Evolutionary conservation across 1,140 invertebrate genomes (phyloP).

Genomic region (Trichoplusia ni): DNA sequence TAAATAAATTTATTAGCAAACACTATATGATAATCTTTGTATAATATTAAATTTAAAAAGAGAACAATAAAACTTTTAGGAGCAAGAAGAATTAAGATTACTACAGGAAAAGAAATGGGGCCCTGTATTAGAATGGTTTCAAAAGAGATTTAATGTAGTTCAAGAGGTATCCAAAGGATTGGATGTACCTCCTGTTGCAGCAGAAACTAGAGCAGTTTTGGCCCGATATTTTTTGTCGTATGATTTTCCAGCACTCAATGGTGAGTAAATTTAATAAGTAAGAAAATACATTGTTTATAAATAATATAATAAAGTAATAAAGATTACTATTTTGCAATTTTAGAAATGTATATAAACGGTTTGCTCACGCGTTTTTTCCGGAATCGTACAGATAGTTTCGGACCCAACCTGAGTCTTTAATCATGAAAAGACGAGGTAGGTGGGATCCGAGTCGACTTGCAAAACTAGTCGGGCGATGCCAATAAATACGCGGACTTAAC

Average conservation of each 20-base stretch:
- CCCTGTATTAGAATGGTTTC: constrained; percentile 94
- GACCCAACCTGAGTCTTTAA: no score
- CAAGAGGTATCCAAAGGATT: constrained; percentile 88
- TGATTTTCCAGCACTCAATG: constrained; percentile 89
- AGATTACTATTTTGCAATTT: no score
- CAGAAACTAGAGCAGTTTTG: constrained; percentile 86
- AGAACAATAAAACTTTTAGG: constrained; percentile 76
- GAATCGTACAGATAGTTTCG: no score
- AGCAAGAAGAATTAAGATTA: constrained; percentile 87
- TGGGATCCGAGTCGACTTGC: no score
- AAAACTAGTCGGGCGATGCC: no score
- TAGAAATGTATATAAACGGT: no score
- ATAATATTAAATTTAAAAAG: not conserved
- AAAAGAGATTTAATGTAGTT: constrained; percentile 88
- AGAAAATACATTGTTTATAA: no score
- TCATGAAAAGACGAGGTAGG: no score
- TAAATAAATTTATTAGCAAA: constrained; percentile 73
- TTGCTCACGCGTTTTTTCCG: no score
- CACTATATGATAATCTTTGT: not conserved
- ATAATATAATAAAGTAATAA: no score
- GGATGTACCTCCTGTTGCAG: constrained; percentile 84
- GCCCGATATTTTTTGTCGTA: constrained; percentile 89
- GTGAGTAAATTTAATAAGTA: constrained; percentile 82
- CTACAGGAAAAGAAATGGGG: constrained; percentile 93
- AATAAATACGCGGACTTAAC: no score